These are phyloP conservation scores for Embidobia sp. DNA, from an alignment of 2,888 invertebrate genomes.

Conservation along the genomic window DNA sequence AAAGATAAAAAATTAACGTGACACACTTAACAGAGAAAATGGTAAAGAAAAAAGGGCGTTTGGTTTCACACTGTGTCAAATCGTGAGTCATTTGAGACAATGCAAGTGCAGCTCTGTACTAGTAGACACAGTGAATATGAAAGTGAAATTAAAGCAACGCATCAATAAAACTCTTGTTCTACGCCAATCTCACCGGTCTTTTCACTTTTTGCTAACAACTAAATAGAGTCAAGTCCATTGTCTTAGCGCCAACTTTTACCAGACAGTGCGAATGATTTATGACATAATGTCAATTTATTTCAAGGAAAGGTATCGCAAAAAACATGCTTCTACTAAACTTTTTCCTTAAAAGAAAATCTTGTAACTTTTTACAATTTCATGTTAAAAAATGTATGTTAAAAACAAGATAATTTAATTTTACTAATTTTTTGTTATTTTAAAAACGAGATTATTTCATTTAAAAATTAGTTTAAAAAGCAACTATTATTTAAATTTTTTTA, in stretches of 20 bases:
- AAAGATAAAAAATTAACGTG: too few relatives aligned
- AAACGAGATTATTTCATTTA: too few relatives aligned
- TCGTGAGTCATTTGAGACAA: slow-evolving; percentile 29
- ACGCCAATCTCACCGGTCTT: slow-evolving; percentile 23
- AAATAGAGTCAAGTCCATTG: slow-evolving; percentile 7
- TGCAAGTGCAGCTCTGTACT: slow-evolving; percentile 19
- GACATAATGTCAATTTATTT: slow-evolving; percentile 9
- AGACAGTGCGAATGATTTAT: background rate
- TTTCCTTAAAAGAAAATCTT: too few relatives aligned
- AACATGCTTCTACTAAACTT: too few relatives aligned
- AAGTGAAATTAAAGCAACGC: slow-evolving; percentile 47
- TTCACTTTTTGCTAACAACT: slow-evolving; percentile 29
- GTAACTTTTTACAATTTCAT: too few relatives aligned
- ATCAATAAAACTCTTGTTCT: slow-evolving; percentile 36
- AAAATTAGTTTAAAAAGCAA: too few relatives aligned
- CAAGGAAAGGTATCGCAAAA: too few relatives aligned
- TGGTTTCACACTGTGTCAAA: slow-evolving; percentile 18
- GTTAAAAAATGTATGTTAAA: too few relatives aligned
- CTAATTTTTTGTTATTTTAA: too few relatives aligned
- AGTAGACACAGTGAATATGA: slow-evolving; percentile 23
- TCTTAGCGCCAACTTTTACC: slow-evolving; percentile 4
- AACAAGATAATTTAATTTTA: too few relatives aligned
- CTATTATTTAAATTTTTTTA: too few relatives aligned
- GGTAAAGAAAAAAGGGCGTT: slow-evolving; percentile 10
- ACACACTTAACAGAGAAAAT: slow-evolving; percentile 34